A percentile compares a stretch with the other conserved stretches of the same genome.
Conservation (phyloP, 2,797 vertebrate genomes). For the Botia kubotai region DNA sequence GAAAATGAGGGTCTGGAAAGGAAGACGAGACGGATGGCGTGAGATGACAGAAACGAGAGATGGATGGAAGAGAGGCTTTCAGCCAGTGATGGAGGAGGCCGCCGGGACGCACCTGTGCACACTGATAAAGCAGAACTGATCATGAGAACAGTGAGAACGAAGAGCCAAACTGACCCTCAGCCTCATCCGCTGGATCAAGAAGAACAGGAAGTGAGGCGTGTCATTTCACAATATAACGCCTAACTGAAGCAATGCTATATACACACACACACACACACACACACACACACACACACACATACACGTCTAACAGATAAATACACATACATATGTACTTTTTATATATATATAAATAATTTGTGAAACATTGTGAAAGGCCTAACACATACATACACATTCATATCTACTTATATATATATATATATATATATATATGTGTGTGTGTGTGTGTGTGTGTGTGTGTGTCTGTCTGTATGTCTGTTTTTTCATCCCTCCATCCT, state of each 20-base stretch:
- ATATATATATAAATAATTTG: no score
- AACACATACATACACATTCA: neutral
- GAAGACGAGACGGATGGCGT: slow-evolving; percentile 4
- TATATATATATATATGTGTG: no score
- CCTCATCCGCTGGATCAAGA: neutral
- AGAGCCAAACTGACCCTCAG: neutral
- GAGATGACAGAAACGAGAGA: slow-evolving; percentile 17
- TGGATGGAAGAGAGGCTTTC: slow-evolving; percentile 32
- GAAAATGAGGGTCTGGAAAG: slow-evolving; percentile 29
- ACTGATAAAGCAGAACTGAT: slow-evolving; percentile 41
- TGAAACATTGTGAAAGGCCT: no score
- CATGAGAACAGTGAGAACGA: slow-evolving; percentile 2
- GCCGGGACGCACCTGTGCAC: slow-evolving; percentile 33
- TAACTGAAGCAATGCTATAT: neutral
- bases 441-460: no score
- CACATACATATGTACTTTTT: no score
- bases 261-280: neutral
- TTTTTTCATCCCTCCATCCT: no score
- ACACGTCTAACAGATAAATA: neutral
- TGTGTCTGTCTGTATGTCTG: no score
- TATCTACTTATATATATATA: no score
- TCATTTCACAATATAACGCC: slow-evolving; percentile 5
- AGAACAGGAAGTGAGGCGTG: neutral
- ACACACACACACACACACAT: neutral
- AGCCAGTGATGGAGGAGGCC: slow-evolving; percentile 28